Evolutionary conservation across 1,140 invertebrate genomes (phyloP).

Genomic region (Atopsyche davidsoni): DNA sequence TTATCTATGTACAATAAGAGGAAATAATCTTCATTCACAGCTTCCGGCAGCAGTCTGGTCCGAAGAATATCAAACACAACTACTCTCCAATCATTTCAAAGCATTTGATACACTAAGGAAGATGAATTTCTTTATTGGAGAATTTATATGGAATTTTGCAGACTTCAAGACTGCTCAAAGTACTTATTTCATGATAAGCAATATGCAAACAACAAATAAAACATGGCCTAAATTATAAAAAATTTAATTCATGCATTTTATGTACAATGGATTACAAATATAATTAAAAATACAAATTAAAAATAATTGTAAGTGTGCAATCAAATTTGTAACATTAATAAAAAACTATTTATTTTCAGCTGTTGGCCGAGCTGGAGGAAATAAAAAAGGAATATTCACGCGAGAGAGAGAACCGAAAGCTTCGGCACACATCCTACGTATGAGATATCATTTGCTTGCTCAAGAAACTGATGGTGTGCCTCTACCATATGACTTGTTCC

Average conservation of each 20-base stretch:
- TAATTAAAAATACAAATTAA: no score
- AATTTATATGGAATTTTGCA: conserved; percentile 98
- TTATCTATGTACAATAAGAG: no score
- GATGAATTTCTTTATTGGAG: conserved; percentile 81
- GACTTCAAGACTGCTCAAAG: conserved; percentile 75
- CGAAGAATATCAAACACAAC: conserved; percentile 86
- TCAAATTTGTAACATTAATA: no score
- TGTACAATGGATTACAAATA: no score
- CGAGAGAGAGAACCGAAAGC: conserved; percentile 81
- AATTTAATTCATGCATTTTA: no score
- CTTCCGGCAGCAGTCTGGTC: conserved; percentile 82
- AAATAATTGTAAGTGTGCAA: no score
- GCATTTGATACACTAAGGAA: conserved; percentile 80
- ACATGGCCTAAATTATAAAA: no score
- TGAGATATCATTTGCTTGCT: conserved; percentile 66
- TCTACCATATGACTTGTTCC: conserved; percentile 5
- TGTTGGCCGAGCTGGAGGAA: conserved; percentile 72
- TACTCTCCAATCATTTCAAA: conserved; percentile 81
- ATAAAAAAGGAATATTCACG: conserved; percentile 90
- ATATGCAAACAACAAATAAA: no score
- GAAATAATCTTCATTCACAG: conserved; percentile 53
- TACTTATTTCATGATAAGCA: no score
- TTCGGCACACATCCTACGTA: conserved; percentile 69
- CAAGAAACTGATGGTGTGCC: conserved; percentile 49
- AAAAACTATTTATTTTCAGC: no score